Conservation (phyloP, 2,888 invertebrate species). For the Leptopilina myrica region DNA sequence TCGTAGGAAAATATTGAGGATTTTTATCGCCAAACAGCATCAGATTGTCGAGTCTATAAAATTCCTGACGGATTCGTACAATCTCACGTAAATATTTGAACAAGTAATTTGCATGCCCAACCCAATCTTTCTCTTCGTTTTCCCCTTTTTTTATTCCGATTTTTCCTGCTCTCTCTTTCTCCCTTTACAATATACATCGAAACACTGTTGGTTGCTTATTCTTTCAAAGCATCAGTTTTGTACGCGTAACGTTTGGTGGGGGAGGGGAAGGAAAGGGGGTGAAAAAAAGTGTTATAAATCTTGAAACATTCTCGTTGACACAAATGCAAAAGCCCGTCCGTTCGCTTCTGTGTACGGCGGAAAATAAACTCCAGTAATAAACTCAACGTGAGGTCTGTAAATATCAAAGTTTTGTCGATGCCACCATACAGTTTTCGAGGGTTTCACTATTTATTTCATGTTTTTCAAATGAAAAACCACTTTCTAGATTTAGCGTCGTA, state of each 20-base stretch:
- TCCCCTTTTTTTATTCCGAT: slow-evolving; percentile 16
- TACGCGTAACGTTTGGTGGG: slow-evolving; percentile 11
- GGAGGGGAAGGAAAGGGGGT: no score
- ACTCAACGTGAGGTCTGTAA: slow-evolving; percentile 20
- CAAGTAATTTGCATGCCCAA: slow-evolving; percentile 56
- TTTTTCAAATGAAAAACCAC: slow-evolving; percentile 23
- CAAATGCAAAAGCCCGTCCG: slow-evolving; percentile 3
- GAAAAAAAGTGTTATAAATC: slow-evolving; percentile 31
- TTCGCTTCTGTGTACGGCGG: neutral
- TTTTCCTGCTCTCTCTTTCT: neutral
- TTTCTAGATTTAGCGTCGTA: neutral
- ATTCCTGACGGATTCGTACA: slow-evolving; percentile 51
- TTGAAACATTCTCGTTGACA: slow-evolving; percentile 35
- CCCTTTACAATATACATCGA: neutral
- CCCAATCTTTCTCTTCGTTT: slow-evolving; percentile 50
- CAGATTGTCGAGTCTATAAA: slow-evolving; percentile 42
- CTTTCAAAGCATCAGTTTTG: slow-evolving; percentile 27
- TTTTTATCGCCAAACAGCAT: slow-evolving; percentile 10
- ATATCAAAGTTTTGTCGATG: slow-evolving; percentile 11
- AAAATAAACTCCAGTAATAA: slow-evolving; percentile 39
- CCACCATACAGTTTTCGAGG: slow-evolving; percentile 7
- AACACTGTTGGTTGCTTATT: slow-evolving; percentile 13
- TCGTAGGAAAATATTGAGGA: slow-evolving; percentile 3
- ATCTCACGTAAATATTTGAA: slow-evolving; percentile 56
- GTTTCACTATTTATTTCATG: neutral